Base-by-base conservation (phyloP, 2,113 vertebrate genomes). In the Chaetodon trifascialis region DNA sequence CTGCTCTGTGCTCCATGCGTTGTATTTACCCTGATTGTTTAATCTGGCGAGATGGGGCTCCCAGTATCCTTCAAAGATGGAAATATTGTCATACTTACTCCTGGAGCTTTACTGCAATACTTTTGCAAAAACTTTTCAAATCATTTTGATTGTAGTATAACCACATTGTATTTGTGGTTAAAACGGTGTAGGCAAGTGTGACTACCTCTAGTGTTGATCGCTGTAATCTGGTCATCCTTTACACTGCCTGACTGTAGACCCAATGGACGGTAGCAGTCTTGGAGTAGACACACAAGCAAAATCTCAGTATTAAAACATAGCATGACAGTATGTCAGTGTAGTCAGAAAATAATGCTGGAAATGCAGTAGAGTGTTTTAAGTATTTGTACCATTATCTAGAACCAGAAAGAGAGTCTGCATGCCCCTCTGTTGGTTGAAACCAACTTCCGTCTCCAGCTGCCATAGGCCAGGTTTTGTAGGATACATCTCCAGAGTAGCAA, bases 331-430 rank as follows among this genome's bases (percentile, higher is more conserved):
- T 30, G n/a, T 15, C 14, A 16, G 4, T 21, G 11, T 11, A 16
- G 11, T 16, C 30, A 46, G 2, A 70, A 42, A 36, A 64, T 11
- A 23, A 64, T 12, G 4, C 6, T 30, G 4, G 67, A 9, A 47
- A 82, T 67, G 7, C 11, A 25, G 54, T 0, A 67, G 60, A 16
- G 34, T 51, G 5, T 40, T 14, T 72, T 8, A 51, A 17, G 2
- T 5, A 7, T 62, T 34, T 34, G 23, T 97, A 99, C 98, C 97
- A 85, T 95, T 92, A 82, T 98, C 96, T 66, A 97, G 72, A 89
- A 99, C 93, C 82, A 98, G 94, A 88, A 98, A 99, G 8, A 96
- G 91, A 0, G 98, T 91, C 85, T 96, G 97, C 97, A 99, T 99
- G 84, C 97, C 98, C 72, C 90, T 96, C 94, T 94, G 92, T 67